A percentile compares a stretch with the other conserved stretches of the same genome.
phyloP scores from a whole-genome alignment of 1,140 invertebrate species.

The Whitmania pigra region DNA sequence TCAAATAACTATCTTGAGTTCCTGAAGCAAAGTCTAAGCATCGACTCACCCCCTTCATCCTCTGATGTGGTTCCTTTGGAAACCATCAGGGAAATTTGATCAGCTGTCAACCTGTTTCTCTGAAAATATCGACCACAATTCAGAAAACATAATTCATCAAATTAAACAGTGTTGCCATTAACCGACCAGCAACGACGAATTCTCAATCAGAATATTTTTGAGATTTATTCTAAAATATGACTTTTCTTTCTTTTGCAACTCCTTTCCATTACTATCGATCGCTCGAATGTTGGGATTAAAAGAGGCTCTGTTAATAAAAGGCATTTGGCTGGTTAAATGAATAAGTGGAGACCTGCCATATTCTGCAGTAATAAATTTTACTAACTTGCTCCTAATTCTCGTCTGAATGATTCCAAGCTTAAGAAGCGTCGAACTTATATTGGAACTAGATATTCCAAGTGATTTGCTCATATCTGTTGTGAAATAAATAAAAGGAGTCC shows the following conservation, averaged over 20 bases:
- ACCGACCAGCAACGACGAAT: background rate
- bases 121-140: too few species aligned
- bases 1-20: too few species aligned
- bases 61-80: too few species aligned
- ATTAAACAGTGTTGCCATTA: background rate
- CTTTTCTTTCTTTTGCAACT: background rate
- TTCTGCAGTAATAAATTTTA: background rate
- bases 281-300: background rate
- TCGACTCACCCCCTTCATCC: too few species aligned
- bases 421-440: background rate
- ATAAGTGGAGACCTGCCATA: too few species aligned
- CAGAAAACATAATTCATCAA: too few species aligned
- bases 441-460: background rate
- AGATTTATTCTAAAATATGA: background rate
- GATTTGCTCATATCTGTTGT: background rate
- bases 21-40: too few species aligned
- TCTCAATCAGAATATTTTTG: background rate
- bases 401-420: conserved; percentile 4
- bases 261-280: background rate
- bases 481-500: background rate
- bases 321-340: too few species aligned
- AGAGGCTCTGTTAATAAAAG: background rate
- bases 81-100: too few species aligned
- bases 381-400: conserved; percentile 4
- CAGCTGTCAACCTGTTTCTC: too few species aligned